Evolutionary conservation across 1,140 invertebrate genomes (phyloP), one percentile per base, ranked within the genome.

Genomic region (Trissolcus basalis): DNA sequence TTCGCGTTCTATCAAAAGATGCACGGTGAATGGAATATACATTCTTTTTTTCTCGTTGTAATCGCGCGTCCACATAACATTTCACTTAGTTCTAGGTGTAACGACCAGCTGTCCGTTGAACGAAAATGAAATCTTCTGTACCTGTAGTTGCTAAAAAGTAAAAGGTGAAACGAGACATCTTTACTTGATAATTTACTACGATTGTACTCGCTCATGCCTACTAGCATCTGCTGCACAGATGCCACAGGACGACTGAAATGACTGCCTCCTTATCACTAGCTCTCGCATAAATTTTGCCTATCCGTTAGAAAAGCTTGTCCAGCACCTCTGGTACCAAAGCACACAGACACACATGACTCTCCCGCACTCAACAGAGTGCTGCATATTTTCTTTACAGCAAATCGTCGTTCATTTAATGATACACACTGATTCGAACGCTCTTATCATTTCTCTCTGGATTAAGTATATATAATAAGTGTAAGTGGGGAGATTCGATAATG

Each of bases 211-310:
- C 36, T 39, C 3, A 1, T 39, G n/a, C n/a, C 9, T 39, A 39
- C 9, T 39, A 39, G 9, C 12, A 56, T 58, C 61, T 39, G 16
- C 32, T 49, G 19, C 14, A 1, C 36, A 7, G 49, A 35, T 65
- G 55, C 19, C 47, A 59, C 58, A 58, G 41, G 53, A 77, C 53
- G 68, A 54, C 48, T 49, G 51, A 53, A 72, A 65, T 44, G 56
- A 45, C 68, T 58, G 71, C 64, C 68, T 60, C 33, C 76, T 73
- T 73, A 73, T 73, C 60, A 60, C 67, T 71, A 79, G 77, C 65
- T 75, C 55, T 35, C 58, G 69, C 67, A 81, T 81, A 80, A 80
- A 80, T 77, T 80, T 77, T 8, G 48, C 77, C 73, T 80, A 80
- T 81, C 76, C 63, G 63, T 78, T 74, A 73, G 36, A 71, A 61